Conservation (phyloP, 2,888 invertebrate genomes). For the Cryptosula pallasiana region DNA sequence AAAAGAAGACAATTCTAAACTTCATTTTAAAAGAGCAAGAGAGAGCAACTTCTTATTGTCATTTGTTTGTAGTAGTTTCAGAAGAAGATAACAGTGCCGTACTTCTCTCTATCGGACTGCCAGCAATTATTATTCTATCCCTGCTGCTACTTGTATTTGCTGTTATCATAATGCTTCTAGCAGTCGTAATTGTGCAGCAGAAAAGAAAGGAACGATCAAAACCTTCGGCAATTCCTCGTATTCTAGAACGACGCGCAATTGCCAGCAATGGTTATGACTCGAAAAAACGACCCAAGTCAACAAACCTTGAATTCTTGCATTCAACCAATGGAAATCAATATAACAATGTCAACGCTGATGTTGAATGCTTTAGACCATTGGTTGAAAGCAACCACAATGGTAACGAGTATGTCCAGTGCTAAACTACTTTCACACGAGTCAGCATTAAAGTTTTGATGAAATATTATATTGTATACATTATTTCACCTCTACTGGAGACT, state of each 20-base stretch:
- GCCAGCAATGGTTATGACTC: constrained; percentile 24
- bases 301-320: constrained; percentile 30
- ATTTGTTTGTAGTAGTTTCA: not conserved
- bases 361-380: constrained; percentile 3
- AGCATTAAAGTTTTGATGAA: too few relatives aligned
- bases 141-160: constrained; percentile 32
- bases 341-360: not conserved
- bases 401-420: constrained; percentile 19
- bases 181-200: constrained; percentile 31
- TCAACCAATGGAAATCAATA: not conserved
- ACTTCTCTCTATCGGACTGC: not conserved
- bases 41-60: too few relatives aligned
- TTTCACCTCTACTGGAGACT: not conserved
- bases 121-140: constrained; percentile 28
- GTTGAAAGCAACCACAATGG: not conserved
- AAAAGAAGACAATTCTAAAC: too few relatives aligned
- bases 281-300: constrained; percentile 31
- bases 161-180: constrained; percentile 31
- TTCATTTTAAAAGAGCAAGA: too few relatives aligned
- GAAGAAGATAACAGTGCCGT: not conserved
- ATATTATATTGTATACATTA: not conserved
- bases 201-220: constrained; percentile 26
- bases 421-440: too few relatives aligned
- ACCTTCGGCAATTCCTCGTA: constrained; percentile 29
- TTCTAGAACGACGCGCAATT: constrained; percentile 27